A percentile compares a stretch with the other conserved stretches of the same genome.
phyloP scores from a whole-genome alignment of 2,113 vertebrate genomes.

The Trematocara stigmaticum region DNA sequence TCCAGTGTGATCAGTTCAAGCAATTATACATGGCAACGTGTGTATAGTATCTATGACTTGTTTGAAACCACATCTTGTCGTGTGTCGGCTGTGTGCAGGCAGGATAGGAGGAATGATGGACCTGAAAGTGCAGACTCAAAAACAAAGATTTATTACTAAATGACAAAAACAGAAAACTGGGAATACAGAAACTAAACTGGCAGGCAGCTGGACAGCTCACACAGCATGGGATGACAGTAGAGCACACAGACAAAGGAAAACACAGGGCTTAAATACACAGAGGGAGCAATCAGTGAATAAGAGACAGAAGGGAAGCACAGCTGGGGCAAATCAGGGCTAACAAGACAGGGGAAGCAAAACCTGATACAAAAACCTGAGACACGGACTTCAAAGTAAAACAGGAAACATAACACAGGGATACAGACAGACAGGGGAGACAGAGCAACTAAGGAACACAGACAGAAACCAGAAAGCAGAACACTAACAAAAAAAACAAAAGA shows the following conservation, averaged over 20 bases:
- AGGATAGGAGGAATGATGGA: neutral
- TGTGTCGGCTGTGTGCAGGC: fast-evolving
- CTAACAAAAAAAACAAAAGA: neutral
- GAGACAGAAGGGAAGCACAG: too few relatives aligned
- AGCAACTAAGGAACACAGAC: neutral
- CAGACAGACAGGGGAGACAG: neutral
- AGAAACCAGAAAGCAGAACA: neutral
- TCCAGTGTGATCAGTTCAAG: neutral
- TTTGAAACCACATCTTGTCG: fast-evolving
- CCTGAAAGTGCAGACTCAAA: neutral
- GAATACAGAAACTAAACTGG: fast-evolving
- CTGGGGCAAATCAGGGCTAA: too few relatives aligned
- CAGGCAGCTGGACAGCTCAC: fast-evolving
- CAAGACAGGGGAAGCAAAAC: too few relatives aligned
- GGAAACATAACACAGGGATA: neutral
- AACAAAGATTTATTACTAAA: neutral
- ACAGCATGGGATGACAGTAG: fast-evolving
- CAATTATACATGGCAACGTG: neutral
- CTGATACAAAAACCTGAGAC: too few relatives aligned
- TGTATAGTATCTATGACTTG: neutral
- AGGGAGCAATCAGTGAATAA: too few relatives aligned
- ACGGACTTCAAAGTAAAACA: neutral
- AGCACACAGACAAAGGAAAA: fast-evolving
- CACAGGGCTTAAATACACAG: neutral
- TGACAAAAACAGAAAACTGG: neutral